Conservation (phyloP, 1,140 invertebrate species). For the Drosophila neocordata region DNA sequence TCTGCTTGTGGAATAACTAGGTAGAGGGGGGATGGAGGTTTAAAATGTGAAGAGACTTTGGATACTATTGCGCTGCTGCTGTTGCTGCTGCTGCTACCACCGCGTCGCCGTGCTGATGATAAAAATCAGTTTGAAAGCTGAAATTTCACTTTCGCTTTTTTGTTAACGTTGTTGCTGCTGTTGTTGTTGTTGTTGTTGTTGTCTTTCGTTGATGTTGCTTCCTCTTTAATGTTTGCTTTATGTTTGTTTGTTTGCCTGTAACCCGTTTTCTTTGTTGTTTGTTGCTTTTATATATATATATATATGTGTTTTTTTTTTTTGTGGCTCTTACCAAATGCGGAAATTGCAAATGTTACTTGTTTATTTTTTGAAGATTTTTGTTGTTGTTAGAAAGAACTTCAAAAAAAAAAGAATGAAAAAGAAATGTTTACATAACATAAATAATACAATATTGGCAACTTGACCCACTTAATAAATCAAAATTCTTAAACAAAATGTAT, state of each 20-base stretch:
- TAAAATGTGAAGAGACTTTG: neutral
- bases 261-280: constrained; percentile 35
- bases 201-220: constrained; percentile 42
- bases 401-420: neutral
- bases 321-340: constrained; percentile 48
- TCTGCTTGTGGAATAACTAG: neutral
- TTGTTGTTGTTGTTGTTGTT: constrained; percentile 53
- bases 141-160: constrained; percentile 83
- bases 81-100: too few species aligned
- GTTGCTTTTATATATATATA: constrained; percentile 33
- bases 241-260: constrained; percentile 55
- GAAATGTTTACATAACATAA: constrained; percentile 31
- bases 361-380: neutral
- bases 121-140: constrained; percentile 77
- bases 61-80: neutral
- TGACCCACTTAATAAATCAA: constrained; percentile 39
- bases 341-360: constrained; percentile 44
- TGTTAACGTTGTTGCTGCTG: constrained; percentile 29
- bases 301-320: constrained; percentile 13
- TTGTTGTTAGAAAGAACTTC: neutral
- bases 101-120: constrained; percentile 29
- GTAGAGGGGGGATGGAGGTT: neutral
- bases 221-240: constrained; percentile 57
- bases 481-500: neutral
- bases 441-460: constrained; percentile 17